These are phyloP conservation scores for Semnornis frantzii DNA, from an alignment of 2,113 vertebrate species.

Conservation along the genomic window DNA sequence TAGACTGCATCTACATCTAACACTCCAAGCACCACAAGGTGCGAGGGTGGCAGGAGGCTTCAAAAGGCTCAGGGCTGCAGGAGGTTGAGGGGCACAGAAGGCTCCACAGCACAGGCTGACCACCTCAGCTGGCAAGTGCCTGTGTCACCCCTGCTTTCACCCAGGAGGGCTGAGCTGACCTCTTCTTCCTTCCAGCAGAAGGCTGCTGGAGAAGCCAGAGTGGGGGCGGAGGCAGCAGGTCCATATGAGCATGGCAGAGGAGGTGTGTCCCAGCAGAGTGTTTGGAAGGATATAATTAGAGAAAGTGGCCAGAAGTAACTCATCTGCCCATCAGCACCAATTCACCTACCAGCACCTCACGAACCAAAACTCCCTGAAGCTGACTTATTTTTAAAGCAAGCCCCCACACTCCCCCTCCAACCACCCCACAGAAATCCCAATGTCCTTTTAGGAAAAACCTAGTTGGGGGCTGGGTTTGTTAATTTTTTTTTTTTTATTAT, in stretches of 20 bases:
- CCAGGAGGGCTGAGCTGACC: background rate
- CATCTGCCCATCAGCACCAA: background rate
- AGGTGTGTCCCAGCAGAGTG: conserved; percentile 24
- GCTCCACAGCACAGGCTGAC: background rate
- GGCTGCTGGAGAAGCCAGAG: background rate
- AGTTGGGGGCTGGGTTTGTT: conserved; percentile 11
- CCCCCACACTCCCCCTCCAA: background rate
- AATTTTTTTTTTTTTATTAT: background rate
- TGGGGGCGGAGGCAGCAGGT: background rate
- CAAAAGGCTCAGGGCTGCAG: background rate
- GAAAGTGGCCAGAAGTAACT: conserved; percentile 39
- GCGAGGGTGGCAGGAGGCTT: background rate
- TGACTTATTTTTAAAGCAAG: background rate
- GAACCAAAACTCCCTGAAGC: background rate
- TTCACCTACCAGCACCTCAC: background rate
- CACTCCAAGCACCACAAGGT: background rate
- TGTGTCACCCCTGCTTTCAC: background rate
- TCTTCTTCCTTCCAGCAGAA: background rate
- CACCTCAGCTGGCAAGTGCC: background rate
- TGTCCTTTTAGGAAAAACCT: conserved; percentile 23
- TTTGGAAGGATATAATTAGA: background rate
- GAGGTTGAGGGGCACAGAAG: background rate
- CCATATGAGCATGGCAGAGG: background rate
- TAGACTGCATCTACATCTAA: background rate
- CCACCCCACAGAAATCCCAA: background rate